These are phyloP conservation scores for Barnardius zonarius DNA, from an alignment of 2,113 vertebrate species.

Conservation along the genomic window DNA sequence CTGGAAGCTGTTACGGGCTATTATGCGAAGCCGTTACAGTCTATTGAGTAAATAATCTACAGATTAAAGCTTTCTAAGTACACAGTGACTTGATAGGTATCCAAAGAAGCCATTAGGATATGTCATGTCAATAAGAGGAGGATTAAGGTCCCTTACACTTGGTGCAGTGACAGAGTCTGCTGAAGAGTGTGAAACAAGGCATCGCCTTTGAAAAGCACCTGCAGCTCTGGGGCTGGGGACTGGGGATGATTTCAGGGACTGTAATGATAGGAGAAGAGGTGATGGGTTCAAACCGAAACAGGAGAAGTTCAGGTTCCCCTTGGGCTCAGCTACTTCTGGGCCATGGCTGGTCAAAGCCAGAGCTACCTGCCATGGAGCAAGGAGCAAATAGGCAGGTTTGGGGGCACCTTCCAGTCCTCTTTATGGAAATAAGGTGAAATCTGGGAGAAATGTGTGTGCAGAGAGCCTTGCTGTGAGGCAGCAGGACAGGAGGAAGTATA, in stretches of 20 bases:
- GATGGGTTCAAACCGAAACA: neutral
- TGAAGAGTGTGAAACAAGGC: neutral
- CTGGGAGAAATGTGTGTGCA: neutral
- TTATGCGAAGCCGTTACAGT: conserved; percentile 2
- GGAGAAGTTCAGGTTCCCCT: neutral
- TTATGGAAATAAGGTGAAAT: neutral
- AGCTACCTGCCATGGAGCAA: neutral
- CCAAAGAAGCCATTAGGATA: conserved; percentile 11
- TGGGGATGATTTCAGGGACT: neutral
- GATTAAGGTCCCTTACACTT: conserved; percentile 11
- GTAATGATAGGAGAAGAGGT: neutral
- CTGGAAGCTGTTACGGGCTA: neutral
- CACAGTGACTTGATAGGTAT: conserved; percentile 44
- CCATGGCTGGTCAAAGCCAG: neutral
- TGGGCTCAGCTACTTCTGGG: neutral
- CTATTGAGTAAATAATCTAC: conserved; percentile 62
- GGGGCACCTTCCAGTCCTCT: neutral
- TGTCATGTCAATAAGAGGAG: conserved; percentile 39
- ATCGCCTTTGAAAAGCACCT: neutral
- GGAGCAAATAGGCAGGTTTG: neutral
- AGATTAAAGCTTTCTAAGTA: conserved; percentile 58
- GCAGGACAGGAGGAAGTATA: neutral
- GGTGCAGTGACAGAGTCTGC: neutral
- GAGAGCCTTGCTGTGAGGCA: neutral
- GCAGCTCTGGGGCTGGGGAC: neutral